Conservation (phyloP, 2,797 vertebrate genomes). For the Setipinna tenuifilis region DNA sequence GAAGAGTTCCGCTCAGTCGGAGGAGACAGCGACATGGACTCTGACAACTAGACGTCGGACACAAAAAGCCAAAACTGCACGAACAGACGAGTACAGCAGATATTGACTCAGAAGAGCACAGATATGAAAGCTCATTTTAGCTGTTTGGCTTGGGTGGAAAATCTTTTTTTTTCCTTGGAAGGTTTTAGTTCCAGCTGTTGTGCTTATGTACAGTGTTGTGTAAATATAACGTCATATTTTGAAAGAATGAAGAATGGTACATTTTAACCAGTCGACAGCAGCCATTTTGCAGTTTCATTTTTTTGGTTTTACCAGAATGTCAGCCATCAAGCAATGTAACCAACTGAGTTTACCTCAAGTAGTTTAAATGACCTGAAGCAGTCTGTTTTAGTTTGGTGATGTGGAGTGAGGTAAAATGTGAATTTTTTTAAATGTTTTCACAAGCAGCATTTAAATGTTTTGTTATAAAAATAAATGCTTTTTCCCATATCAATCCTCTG, state of each 20-base stretch:
- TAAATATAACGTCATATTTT: slow-evolving; percentile 1
- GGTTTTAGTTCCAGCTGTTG: neutral
- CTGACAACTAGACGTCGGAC: slow-evolving; percentile 73
- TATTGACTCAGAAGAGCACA: neutral
- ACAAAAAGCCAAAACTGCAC: neutral
- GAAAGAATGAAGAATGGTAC: neutral
- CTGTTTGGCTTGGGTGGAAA: neutral
- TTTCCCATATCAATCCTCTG: neutral
- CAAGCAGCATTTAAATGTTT: neutral
- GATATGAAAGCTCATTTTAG: neutral
- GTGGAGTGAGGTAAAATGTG: neutral
- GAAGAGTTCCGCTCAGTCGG: slow-evolving; percentile 94
- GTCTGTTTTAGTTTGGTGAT: neutral
- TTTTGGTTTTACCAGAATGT: neutral
- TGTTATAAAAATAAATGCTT: neutral
- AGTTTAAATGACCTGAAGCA: neutral
- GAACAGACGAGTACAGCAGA: neutral
- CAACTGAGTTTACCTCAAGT: neutral
- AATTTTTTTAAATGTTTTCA: neutral
- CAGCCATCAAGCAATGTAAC: neutral
- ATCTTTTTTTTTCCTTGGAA: neutral
- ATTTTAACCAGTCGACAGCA: neutral
- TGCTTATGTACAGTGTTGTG: neutral
- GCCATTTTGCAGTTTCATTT: neutral
- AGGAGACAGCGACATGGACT: slow-evolving; percentile 94